Percentiles rank a stretch among this genome's conserved stretches.
Evolutionary conservation across 2,797 vertebrate genomes (phyloP).

Genomic region (Eurystomus glaucurus): DNA sequence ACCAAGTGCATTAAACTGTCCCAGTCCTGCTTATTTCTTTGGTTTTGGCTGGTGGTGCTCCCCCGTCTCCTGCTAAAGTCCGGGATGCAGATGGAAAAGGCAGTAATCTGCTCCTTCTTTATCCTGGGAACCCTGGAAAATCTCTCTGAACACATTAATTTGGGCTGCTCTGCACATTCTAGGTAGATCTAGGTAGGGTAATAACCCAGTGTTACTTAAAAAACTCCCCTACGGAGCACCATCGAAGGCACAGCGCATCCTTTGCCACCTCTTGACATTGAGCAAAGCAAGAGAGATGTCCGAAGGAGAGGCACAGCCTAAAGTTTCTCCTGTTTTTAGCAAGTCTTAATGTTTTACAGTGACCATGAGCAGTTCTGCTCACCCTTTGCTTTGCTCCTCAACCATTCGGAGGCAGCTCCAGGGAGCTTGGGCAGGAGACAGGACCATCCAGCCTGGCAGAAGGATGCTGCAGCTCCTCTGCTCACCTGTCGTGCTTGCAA

Average conservation of each 20-base stretch:
- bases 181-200: background rate
- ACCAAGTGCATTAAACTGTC: fast-evolving
- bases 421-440: background rate
- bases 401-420: fast-evolving
- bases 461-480: background rate
- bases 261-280: background rate
- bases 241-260: fast-evolving
- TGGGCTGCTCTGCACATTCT: background rate
- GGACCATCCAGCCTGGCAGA: background rate
- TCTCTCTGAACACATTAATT: fast-evolving
- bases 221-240: fast-evolving
- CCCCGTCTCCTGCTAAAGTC: background rate
- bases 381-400: background rate
- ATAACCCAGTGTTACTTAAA: background rate
- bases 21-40: background rate
- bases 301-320: background rate
- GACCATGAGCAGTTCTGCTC: fast-evolving
- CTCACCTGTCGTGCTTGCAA: background rate
- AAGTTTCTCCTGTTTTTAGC: background rate
- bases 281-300: background rate
- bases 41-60: fast-evolving
- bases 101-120: background rate
- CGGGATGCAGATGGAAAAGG: fast-evolving
- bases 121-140: background rate
- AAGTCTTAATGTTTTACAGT: background rate